These are phyloP conservation scores for Bellardia pandia DNA, from an alignment of 2,888 invertebrate genomes.

Conservation along the genomic window DNA sequence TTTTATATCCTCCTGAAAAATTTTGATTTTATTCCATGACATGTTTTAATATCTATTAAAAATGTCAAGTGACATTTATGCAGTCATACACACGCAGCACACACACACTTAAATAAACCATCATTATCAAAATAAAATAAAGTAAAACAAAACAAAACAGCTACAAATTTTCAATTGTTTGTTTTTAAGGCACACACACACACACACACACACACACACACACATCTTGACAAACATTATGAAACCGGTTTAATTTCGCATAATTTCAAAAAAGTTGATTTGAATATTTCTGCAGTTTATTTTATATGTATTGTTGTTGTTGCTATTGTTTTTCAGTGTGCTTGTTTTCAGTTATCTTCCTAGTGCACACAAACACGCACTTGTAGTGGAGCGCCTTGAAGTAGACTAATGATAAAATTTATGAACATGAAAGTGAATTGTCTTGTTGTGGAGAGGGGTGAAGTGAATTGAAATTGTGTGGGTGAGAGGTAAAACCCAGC, in stretches of 20 bases:
- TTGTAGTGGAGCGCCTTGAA: slow-evolving; percentile 27
- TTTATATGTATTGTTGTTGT: slow-evolving; percentile 18
- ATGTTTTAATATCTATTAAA: slow-evolving; percentile 18
- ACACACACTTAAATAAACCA: neutral
- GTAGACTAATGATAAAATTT: slow-evolving; percentile 41
- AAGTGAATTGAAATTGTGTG: slow-evolving; percentile 32
- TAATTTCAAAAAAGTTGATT: slow-evolving; percentile 51
- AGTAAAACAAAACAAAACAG: neutral
- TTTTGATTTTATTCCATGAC: neutral
- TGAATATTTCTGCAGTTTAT: slow-evolving; percentile 62
- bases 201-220: neutral
- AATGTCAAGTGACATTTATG: slow-evolving; percentile 19
- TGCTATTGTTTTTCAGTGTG: neutral
- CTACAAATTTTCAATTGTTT: slow-evolving; percentile 46
- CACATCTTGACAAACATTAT: neutral
- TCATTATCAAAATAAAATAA: neutral
- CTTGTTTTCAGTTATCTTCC: slow-evolving; percentile 23
- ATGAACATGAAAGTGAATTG: slow-evolving; percentile 33
- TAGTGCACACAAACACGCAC: neutral
- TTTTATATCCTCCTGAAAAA: neutral
- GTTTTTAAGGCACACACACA: neutral
- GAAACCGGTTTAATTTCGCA: slow-evolving; percentile 30
- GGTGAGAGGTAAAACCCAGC: no score
- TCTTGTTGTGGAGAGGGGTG: no score
- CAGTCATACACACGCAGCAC: neutral